phyloP scores from a whole-genome alignment of 2,888 invertebrate genomes.

The Sipha maydis region DNA sequence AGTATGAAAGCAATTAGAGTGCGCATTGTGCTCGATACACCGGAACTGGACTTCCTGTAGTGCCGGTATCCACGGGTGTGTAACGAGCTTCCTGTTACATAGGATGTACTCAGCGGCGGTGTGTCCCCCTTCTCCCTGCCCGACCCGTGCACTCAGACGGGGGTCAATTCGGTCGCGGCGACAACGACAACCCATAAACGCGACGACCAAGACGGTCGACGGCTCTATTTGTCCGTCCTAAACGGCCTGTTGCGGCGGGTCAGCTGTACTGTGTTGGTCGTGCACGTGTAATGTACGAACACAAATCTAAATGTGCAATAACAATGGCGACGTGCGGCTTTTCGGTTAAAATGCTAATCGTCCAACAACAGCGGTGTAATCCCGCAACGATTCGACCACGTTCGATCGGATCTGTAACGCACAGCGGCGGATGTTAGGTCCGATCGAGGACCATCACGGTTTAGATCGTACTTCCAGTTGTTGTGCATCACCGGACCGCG shows the following conservation, averaged over 20 bases:
- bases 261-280: not conserved
- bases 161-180: not conserved
- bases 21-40: conserved; percentile 28
- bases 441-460: too few relatives aligned
- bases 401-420: too few relatives aligned
- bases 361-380: too few relatives aligned
- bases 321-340: too few relatives aligned
- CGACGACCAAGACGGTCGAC: not conserved
- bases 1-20: conserved; percentile 35
- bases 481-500: too few relatives aligned
- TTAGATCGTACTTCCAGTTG: too few relatives aligned
- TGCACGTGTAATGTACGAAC: not conserved
- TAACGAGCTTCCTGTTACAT: conserved; percentile 49
- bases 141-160: not conserved
- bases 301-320: not conserved
- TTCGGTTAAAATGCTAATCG: too few relatives aligned
- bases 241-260: too few relatives aligned
- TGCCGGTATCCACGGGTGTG: conserved; percentile 44
- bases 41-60: conserved; percentile 51
- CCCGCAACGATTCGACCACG: too few relatives aligned
- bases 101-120: not conserved
- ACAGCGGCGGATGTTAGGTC: too few relatives aligned
- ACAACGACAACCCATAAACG: not conserved
- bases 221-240: not conserved
- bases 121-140: not conserved